Conservation (phyloP, 2,888 invertebrate genomes). For the Hololepta plana region DNA sequence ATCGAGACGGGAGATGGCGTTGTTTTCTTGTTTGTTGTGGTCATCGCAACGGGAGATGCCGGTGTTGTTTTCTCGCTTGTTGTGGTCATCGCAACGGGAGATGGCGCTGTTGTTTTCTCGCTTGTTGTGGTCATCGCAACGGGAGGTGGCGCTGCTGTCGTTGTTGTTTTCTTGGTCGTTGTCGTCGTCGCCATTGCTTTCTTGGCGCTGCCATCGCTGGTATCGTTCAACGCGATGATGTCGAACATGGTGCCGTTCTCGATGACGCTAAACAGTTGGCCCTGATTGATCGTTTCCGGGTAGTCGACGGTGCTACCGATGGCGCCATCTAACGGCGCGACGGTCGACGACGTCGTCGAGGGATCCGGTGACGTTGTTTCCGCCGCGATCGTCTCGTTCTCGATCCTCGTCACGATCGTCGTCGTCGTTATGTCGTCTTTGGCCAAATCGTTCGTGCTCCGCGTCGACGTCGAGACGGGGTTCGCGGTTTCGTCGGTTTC, state of each 20-base stretch:
- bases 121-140: background rate
- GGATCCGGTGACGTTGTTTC: slow-evolving; percentile 3
- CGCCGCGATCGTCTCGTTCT: too few relatives aligned
- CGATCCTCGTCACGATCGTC: slow-evolving; percentile 4
- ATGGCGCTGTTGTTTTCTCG: background rate
- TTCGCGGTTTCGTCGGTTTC: slow-evolving; percentile 24
- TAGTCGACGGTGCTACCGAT: slow-evolving; percentile 22
- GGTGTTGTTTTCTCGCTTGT: slow-evolving; percentile 1
- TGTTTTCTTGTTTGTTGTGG: background rate
- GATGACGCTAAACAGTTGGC: slow-evolving; percentile 26
- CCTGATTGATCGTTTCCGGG: slow-evolving; percentile 25
- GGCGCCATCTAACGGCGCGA: too few relatives aligned
- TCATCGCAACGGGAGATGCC: background rate
- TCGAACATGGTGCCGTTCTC: slow-evolving; percentile 27
- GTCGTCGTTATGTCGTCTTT: slow-evolving; percentile 3
- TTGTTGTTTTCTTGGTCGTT: slow-evolving; percentile 1
- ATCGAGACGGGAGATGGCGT: background rate
- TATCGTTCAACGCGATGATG: slow-evolving; percentile 25
- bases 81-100: background rate
- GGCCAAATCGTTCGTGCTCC: slow-evolving; percentile 9
- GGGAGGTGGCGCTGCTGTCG: slow-evolving; percentile 2
- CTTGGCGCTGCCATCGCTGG: slow-evolving; percentile 7
- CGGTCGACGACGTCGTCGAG: slow-evolving; percentile 1
- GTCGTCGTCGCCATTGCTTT: background rate
- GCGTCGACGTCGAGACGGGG: slow-evolving; percentile 4